phyloP scores from a whole-genome alignment of 1,140 invertebrate species.

The Calosoma granatense region DNA sequence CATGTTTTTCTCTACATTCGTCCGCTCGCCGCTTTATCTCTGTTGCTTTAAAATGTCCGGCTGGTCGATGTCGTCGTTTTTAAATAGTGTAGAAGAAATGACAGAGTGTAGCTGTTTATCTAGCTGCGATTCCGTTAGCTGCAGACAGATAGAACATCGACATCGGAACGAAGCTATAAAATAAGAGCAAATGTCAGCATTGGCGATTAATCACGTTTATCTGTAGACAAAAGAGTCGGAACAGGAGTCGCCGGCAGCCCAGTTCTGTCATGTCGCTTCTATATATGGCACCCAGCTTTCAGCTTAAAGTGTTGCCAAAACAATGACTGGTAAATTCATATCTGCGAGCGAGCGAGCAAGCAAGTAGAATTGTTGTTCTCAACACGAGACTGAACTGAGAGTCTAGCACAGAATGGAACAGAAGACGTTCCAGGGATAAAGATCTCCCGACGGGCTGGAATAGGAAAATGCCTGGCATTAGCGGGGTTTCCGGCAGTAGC shows the following conservation, averaged over 20 bases:
- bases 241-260: background rate
- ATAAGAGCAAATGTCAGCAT: conserved; percentile 4
- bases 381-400: too few relatives aligned
- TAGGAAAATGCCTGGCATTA: background rate
- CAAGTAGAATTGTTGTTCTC: background rate
- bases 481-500: background rate
- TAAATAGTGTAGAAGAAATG: background rate
- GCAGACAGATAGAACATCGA: background rate
- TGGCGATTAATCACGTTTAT: conserved; percentile 4
- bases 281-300: background rate
- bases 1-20: too few relatives aligned
- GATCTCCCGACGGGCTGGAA: background rate
- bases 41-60: too few relatives aligned
- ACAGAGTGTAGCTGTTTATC: conserved; percentile 1
- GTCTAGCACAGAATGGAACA: too few relatives aligned
- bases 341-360: background rate
- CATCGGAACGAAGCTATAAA: conserved; percentile 1
- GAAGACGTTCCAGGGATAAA: too few relatives aligned
- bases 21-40: too few relatives aligned
- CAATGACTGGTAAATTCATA: conserved; percentile 8
- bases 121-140: background rate
- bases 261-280: conserved; percentile 1
- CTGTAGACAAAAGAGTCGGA: background rate
- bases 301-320: conserved; percentile 3
- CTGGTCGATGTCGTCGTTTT: too few relatives aligned